phyloP scores from a whole-genome alignment of 1,140 invertebrate genomes.

The Drosophila rhopaloa region DNA sequence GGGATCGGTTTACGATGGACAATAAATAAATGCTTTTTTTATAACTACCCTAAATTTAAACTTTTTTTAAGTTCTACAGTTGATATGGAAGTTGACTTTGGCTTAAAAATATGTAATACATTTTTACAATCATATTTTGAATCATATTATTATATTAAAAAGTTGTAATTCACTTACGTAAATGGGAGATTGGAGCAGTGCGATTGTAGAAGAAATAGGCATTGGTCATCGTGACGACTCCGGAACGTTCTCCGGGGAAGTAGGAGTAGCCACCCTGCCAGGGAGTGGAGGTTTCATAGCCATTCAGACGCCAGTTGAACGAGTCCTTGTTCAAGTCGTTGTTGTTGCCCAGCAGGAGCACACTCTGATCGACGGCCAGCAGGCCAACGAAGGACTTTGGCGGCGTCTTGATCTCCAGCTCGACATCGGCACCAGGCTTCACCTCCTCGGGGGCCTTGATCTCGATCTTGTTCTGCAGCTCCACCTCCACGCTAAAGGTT shows the following conservation, averaged over 20 bases:
- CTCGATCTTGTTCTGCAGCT: conserved; percentile 88
- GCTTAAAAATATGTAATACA: no score
- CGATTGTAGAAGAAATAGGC: conserved; percentile 76
- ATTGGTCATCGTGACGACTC: conserved; percentile 79
- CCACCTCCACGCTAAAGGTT: conserved; percentile 91
- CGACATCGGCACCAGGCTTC: conserved; percentile 89
- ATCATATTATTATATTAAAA: no score
- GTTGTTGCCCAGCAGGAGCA: conserved; percentile 87
- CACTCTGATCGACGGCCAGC: conserved; percentile 94
- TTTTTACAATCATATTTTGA: no score
- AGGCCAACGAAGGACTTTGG: conserved; percentile 94
- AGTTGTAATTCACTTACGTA: conserved; percentile 31
- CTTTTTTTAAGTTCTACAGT: no score
- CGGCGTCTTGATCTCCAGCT: conserved; percentile 90
- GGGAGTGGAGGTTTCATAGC: conserved; percentile 70
- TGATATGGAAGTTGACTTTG: no score
- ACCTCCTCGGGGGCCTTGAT: conserved; percentile 85
- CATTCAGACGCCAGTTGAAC: conserved; percentile 77
- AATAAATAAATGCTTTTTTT: no score
- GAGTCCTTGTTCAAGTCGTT: conserved; percentile 73
- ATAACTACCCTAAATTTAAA: no score
- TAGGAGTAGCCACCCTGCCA: conserved; percentile 77
- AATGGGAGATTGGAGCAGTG: conserved; percentile 39
- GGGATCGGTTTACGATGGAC: no score
- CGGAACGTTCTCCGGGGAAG: conserved; percentile 68